Conservation (phyloP, 2,113 vertebrate genomes). For the Xiphophorus couchianus region DNA sequence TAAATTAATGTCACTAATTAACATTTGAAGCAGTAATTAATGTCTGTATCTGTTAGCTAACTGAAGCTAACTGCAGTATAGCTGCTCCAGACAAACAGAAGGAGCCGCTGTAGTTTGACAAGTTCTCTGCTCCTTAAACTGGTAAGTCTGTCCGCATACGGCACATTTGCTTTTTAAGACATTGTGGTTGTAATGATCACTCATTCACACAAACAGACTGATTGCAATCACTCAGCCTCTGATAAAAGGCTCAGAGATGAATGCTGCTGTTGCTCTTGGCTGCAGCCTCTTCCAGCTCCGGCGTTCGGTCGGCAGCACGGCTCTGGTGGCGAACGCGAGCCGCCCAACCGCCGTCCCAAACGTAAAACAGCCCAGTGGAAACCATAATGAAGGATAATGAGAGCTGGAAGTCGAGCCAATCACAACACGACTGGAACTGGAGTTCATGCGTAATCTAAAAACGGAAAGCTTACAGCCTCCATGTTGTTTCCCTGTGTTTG, state of each 20-base stretch:
- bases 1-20: no score
- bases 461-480: background rate
- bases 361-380: slow-evolving; percentile 75
- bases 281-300: slow-evolving; percentile 16
- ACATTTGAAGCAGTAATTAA: no score
- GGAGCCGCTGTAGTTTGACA: no score
- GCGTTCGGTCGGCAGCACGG: slow-evolving; percentile 3
- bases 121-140: no score
- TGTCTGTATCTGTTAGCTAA: no score
- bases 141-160: no score
- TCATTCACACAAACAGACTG: slow-evolving; percentile 9
- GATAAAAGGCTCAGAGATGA: slow-evolving; percentile 63
- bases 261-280: slow-evolving; percentile 74
- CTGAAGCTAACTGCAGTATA: no score
- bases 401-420: slow-evolving; percentile 62
- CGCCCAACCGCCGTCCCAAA: slow-evolving; percentile 58
- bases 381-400: slow-evolving; percentile 77
- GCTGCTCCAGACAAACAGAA: no score
- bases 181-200: background rate
- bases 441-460: background rate
- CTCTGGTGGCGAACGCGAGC: slow-evolving; percentile 65
- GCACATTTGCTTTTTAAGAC: no score
- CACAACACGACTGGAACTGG: slow-evolving; percentile 63
- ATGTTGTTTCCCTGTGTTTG: background rate
- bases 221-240: slow-evolving; percentile 47